Percentiles rank a stretch among this genome's conserved stretches.
Evolutionary conservation across 2,113 vertebrate species (phyloP).

Genomic region (Parus major): DNA sequence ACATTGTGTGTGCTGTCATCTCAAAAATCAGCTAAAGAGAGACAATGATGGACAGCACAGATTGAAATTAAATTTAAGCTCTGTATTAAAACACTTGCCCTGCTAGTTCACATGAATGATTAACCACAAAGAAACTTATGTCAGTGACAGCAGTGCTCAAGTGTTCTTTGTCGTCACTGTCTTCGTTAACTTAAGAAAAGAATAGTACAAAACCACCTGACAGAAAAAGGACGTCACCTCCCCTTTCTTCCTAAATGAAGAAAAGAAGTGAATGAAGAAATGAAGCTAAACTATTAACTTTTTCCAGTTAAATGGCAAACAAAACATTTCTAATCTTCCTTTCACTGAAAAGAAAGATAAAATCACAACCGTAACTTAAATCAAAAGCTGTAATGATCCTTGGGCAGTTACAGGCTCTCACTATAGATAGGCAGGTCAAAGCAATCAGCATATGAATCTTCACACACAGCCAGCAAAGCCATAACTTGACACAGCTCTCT

Average conservation of each 20-base stretch:
- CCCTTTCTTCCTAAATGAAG: background rate
- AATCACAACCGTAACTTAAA: conserved; percentile 14
- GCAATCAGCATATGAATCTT: conserved; percentile 34
- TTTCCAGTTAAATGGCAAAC: conserved; percentile 36
- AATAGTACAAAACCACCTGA: background rate
- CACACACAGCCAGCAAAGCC: background rate
- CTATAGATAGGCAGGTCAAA: conserved; percentile 1
- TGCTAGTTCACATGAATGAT: conserved; percentile 50
- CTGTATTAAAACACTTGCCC: background rate
- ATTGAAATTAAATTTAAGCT: conserved; percentile 35
- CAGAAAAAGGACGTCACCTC: background rate
- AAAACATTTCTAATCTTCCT: conserved; percentile 12
- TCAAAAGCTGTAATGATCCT: background rate
- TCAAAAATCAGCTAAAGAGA: background rate
- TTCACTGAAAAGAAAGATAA: conserved; percentile 5
- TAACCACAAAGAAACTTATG: conserved; percentile 9
- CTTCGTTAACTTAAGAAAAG: background rate
- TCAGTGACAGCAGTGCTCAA: background rate
- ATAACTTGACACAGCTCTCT: background rate
- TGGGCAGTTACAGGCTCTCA: background rate
- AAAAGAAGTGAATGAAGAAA: too few species aligned
- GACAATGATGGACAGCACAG: conserved; percentile 24
- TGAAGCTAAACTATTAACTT: background rate
- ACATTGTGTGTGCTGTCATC: conserved; percentile 36
- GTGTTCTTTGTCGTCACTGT: background rate